These are phyloP conservation scores for Platygyra sinensis DNA, from an alignment of 64 coral and sea anemone genomes.

Conservation along the genomic window DNA sequence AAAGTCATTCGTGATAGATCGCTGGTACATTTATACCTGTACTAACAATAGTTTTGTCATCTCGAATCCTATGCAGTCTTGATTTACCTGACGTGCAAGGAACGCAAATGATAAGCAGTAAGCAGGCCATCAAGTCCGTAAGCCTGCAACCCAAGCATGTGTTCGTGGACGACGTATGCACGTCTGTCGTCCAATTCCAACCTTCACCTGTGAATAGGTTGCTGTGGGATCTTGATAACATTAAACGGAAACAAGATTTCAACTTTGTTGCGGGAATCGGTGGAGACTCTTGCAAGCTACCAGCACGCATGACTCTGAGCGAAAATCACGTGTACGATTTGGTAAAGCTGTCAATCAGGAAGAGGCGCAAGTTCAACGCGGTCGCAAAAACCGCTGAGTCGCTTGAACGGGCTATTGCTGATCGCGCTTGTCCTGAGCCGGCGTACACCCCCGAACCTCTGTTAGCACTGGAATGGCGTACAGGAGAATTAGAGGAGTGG, in stretches of 20 bases:
- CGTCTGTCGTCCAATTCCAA: not conserved
- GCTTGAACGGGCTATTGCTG: not conserved
- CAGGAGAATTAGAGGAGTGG: not conserved
- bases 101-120: not conserved
- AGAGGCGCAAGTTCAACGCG: not conserved
- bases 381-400: not conserved
- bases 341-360: not conserved
- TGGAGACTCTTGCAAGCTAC: not conserved
- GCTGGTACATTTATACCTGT: too few species aligned
- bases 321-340: not conserved
- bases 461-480: not conserved
- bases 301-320: not conserved
- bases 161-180: slow-evolving; percentile 3
- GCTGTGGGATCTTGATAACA: not conserved
- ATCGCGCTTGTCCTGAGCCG: not conserved
- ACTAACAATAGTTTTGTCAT: too few species aligned
- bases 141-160: not conserved
- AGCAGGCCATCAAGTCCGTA: not conserved
- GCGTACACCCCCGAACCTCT: not conserved
- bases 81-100: not conserved
- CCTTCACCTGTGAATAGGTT: not conserved
- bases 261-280: not conserved
- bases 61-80: not conserved
- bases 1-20: not conserved
- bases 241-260: slow-evolving; percentile 10